Evolutionary conservation across 2,888 invertebrate species (phyloP).

Genomic region (Dasysyrphus albostriatus): DNA sequence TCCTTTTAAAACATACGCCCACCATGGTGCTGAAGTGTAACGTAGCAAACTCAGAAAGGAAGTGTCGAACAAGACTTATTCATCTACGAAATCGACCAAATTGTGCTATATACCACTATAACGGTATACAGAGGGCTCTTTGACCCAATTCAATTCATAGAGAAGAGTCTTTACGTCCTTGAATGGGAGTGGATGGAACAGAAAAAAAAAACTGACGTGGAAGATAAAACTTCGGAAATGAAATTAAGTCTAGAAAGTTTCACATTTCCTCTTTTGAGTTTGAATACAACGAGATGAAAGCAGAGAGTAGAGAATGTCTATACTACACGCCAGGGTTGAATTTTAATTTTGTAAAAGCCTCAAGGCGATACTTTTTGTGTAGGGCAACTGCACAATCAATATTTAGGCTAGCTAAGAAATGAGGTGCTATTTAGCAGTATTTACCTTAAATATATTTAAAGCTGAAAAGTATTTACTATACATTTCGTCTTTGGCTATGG

Average conservation of each 20-base stretch:
- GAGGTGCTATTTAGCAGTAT: too few species aligned
- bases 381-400: too few species aligned
- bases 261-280: conserved; percentile 55
- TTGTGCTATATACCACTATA: conserved; percentile 26
- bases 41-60: conserved; percentile 1
- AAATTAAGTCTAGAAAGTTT: conserved; percentile 72
- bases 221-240: conserved; percentile 66
- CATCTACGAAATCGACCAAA: conserved; percentile 46
- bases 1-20: conserved; percentile 5
- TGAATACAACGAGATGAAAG: neutral
- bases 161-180: conserved; percentile 21
- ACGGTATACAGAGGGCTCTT: neutral
- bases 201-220: neutral
- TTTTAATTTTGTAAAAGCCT: neutral
- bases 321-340: neutral
- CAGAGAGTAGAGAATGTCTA: neutral
- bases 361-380: neutral
- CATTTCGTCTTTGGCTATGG: too few species aligned
- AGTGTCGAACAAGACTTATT: conserved; percentile 44
- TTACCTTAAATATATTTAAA: too few species aligned
- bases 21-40: neutral
- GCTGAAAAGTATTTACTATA: too few species aligned
- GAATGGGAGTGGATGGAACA: conserved; percentile 10
- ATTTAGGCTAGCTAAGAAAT: too few species aligned
- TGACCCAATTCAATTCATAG: conserved; percentile 64